Conservation (phyloP, 2,888 invertebrate species). For the Cenopis cana region DNA sequence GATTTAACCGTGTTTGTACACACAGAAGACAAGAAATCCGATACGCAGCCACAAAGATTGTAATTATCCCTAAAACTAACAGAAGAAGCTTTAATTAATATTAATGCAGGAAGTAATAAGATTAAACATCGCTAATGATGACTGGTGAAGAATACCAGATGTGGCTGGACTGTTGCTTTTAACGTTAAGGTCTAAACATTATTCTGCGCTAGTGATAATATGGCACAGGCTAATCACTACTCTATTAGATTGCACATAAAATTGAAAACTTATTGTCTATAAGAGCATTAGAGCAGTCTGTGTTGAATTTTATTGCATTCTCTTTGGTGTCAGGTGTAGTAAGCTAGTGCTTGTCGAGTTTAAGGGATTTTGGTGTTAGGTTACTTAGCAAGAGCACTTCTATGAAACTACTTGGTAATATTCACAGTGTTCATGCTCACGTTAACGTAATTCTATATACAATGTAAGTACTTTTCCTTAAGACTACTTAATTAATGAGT, state of each 20-base stretch:
- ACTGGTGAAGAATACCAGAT: constrained; percentile 41
- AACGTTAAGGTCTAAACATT: constrained; percentile 28
- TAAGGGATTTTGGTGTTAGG: constrained; percentile 62
- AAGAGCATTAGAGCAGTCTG: constrained; percentile 9
- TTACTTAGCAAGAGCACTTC: constrained; percentile 52
- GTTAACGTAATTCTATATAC: constrained; percentile 5
- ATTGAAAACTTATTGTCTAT: constrained; percentile 26
- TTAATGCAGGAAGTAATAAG: constrained; percentile 35
- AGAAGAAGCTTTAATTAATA: constrained; percentile 18
- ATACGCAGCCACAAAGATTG: neutral
- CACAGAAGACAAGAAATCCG: neutral
- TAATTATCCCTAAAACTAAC: neutral
- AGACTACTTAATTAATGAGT: constrained; percentile 26
- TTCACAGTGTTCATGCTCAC: constrained; percentile 9
- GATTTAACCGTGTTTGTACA: neutral
- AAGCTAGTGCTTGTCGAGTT: constrained; percentile 54
- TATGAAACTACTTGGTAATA: constrained; percentile 26
- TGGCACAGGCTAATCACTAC: constrained; percentile 7
- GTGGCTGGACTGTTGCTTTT: constrained; percentile 33
- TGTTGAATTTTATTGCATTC: constrained; percentile 40
- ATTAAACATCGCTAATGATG: constrained; percentile 33
- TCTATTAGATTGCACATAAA: constrained; percentile 21
- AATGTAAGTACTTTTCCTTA: constrained; percentile 15
- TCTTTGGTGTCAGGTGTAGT: constrained; percentile 50
- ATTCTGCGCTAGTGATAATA: constrained; percentile 10